Evolutionary conservation across 2,888 invertebrate species (phyloP).

Genomic region (Slavum lentiscoides): DNA sequence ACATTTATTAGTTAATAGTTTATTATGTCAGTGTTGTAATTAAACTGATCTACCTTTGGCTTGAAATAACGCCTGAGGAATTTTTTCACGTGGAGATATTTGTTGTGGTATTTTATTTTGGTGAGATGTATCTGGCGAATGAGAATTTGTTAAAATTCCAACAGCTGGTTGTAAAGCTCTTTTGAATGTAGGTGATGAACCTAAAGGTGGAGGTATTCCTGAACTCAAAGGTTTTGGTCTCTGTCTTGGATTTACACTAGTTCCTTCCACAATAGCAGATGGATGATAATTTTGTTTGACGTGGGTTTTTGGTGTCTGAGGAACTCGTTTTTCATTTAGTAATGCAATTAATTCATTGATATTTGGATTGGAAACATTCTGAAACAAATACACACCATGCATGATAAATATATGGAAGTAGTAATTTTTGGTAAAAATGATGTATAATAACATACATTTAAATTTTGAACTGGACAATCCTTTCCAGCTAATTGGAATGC

Average conservation of each 20-base stretch:
- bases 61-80: slow-evolving; percentile 25
- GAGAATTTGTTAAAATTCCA: slow-evolving; percentile 44
- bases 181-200: slow-evolving; percentile 55
- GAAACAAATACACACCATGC: slow-evolving; percentile 56
- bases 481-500: slow-evolving; percentile 73
- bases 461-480: slow-evolving; percentile 79
- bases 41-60: slow-evolving; percentile 19
- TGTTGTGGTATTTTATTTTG: slow-evolving; percentile 44
- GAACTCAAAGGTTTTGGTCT: slow-evolving; percentile 67
- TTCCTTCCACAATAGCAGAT: slow-evolving; percentile 66
- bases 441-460: slow-evolving; percentile 66
- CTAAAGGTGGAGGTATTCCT: slow-evolving; percentile 53
- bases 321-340: slow-evolving; percentile 72
- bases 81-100: slow-evolving; percentile 38
- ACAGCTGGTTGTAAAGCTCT: slow-evolving; percentile 51
- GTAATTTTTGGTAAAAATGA: background rate
- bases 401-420: slow-evolving; percentile 2
- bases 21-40: background rate
- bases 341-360: slow-evolving; percentile 70
- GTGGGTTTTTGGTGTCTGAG: slow-evolving; percentile 56
- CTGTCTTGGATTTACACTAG: slow-evolving; percentile 81
- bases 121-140: slow-evolving; percentile 49
- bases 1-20: background rate
- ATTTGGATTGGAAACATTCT: slow-evolving; percentile 71
- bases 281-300: slow-evolving; percentile 42